A percentile compares a stretch with the other conserved stretches of the same genome.
phyloP scores from a whole-genome alignment of 2,113 vertebrate genomes.

The Serilophus lunatus region DNA sequence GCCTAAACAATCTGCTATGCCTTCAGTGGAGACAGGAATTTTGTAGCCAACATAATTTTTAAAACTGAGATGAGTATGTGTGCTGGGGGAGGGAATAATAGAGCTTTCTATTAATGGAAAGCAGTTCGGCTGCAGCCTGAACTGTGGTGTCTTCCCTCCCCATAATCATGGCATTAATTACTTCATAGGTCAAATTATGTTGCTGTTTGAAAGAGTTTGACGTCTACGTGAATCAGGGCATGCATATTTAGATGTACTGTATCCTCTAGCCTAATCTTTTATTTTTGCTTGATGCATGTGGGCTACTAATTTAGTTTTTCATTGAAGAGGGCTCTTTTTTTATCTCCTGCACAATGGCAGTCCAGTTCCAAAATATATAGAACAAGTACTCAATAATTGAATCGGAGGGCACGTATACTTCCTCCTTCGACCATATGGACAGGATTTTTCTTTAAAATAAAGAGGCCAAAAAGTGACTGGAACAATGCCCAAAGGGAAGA shows the following conservation, averaged over 20 bases:
- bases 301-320: conserved; percentile 13
- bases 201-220: conserved; percentile 25
- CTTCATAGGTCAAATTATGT: conserved; percentile 37
- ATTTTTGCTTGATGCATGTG: conserved; percentile 10
- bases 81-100: background rate
- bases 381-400: conserved; percentile 11
- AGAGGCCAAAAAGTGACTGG: conserved; percentile 54
- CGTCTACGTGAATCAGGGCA: background rate
- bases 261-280: background rate
- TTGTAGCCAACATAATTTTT: background rate
- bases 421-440: background rate
- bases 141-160: conserved; percentile 13
- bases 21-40: background rate
- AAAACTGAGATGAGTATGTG: background rate
- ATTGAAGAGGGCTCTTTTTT: background rate
- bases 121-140: conserved; percentile 15
- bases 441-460: conserved; percentile 49
- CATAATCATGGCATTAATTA: conserved; percentile 47
- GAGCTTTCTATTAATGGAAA: conserved; percentile 52
- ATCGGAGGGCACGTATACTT: conserved; percentile 10
- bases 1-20: background rate
- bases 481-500: conserved; percentile 55
- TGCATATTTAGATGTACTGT: background rate
- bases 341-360: background rate
- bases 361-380: background rate